Evolutionary conservation across 2,113 vertebrate genomes (phyloP), one percentile per base, ranked within the genome.

Genomic region (Carettochelys insculpta): DNA sequence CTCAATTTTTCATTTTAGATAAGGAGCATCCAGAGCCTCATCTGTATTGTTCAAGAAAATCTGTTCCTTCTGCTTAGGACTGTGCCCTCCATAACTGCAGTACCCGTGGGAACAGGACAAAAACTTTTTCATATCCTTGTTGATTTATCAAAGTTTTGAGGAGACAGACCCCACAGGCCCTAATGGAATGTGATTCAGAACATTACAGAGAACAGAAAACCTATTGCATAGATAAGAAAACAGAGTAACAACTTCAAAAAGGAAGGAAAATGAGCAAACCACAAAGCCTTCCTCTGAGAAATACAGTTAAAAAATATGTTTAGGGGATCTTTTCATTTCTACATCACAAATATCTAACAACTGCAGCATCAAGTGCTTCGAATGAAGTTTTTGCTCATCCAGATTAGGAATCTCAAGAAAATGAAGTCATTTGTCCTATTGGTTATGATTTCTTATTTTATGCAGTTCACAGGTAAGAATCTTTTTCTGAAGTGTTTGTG

Each of bases 181-280:
- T 38, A 45, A 1, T 27, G 27, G 22, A 76, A n/a, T 90, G 89
- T 58, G 71, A 5, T 73, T 77, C 65, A n/a, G 89, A 92, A 71
- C 12, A 11, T 3, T n/a, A 58, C 16, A 8, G 45, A 68, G 41
- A 79, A 77, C 85, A 87, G n/a, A 0, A 34, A 34, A 1, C 11
- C 38, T 5, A 8, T 61, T 85, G 25, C 14, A 34, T 22, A 38
- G n/a, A 38, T 38, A 17, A 68, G 61, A 68, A 68, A 68, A 68
- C 38, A 68, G 4, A 38, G n/a, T 38, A 38, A 68, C 61, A 48
- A 48, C 68, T 47, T 68, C n/a, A 38, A 10, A 38, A 10, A 82
- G 5, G 89, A 80, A 87, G n/a, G 79, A 65, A 91, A 90, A 75
- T 27, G 50, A 95, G 71, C 50, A n/a, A 95, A 93, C 96, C 94